Base-by-base conservation (phyloP, 2,888 invertebrate species). In the Epicampocera succincta region DNA sequence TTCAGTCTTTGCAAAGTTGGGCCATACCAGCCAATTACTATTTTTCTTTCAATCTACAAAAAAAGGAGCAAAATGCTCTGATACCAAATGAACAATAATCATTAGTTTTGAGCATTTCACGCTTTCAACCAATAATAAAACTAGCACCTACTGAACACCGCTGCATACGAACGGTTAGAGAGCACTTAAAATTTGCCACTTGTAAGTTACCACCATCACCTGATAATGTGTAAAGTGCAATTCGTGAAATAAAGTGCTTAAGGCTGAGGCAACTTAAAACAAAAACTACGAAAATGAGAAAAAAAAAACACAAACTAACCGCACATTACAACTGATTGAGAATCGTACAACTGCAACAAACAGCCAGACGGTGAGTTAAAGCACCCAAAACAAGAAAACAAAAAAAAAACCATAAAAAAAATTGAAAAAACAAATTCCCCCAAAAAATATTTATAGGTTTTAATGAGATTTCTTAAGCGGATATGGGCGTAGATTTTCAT, bases 141-240 rank as follows among this genome's bases (percentile, higher is more conserved):
- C 42, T 79, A 66, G 72, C 72, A 79, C 72, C 78, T 79, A 73
- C 78, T 73, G 78, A 17, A 66, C 44, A 54, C 25, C 33, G 42
- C 29, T 66, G 52, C 58, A 60, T 73, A 52, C 52, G 66, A 60
- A 66, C 68, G 48, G 78, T 48, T 58, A 58, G 63, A 50, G 50
- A 54, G 58, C 72, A 72, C 72, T 78, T 72, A 58, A 78, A 72
- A 66, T 73, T 66, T 79, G 78, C 72, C 78, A 79, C 72, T 79
- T 79, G 72, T 54, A 72, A 61, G 72, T 60, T 63, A 68, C 78
- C 72, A 66, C 72, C 60, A 73, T 66, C 78, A 73, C 78, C 72
- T 79, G 78, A 79, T 79, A 79, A 79, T 79, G 78, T 79, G 78
- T 73, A 79, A 79, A 79, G 72, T 79, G 66, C 72, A 79, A 40